Base-by-base conservation (phyloP, 2,888 invertebrate genomes). In the Tridacna crocea region DNA sequence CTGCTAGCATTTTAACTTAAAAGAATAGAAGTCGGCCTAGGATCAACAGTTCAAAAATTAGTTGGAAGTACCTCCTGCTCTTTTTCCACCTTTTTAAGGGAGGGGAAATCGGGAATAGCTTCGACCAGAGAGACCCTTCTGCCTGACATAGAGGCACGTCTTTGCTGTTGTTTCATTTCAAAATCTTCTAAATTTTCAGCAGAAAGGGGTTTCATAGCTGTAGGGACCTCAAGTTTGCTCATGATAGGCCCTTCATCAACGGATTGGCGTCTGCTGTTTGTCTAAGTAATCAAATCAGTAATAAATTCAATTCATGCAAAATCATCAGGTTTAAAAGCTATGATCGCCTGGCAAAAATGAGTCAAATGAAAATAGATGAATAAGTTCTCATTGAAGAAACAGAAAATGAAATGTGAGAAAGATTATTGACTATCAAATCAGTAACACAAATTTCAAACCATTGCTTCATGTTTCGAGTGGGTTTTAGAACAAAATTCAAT, bases 21-120 rank as follows among this genome's bases (percentile, higher is more conserved):
- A 70, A 51, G 46, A 48, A 70, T 22, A 70, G 70, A 24, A 26
- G 19, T 27, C 24, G 27, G 70, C 70, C 70, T 24, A 70, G 51
- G 24, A 70, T 24, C 70, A 70, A 70, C 70, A 24, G 70, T 75
- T 74, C 48, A 48, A 61, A 70, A 66, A 46, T 46, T 46, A 6
- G 24, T 22, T 86, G 66, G 8, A 24, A 70, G 86, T 92, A 93
- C 92, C 92, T 93, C 92, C 80, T 87, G 89, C 81, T 91, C 88
- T 80, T 89, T 90, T 80, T 90, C 89, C 58, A 89, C 85, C 78
- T 90, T 87, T 87, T 91, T 88, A 72, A 97, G 96, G 95, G 96
- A 97, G 94, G 98, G 98, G 98, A 98, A 98, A 96, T 98, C 98
- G 94, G 98, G 98, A 95, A 98, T 98, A 96, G 98, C 96, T 96